These are phyloP conservation scores for Troilus luridus DNA, from an alignment of 2,888 invertebrate genomes.

Conservation along the genomic window DNA sequence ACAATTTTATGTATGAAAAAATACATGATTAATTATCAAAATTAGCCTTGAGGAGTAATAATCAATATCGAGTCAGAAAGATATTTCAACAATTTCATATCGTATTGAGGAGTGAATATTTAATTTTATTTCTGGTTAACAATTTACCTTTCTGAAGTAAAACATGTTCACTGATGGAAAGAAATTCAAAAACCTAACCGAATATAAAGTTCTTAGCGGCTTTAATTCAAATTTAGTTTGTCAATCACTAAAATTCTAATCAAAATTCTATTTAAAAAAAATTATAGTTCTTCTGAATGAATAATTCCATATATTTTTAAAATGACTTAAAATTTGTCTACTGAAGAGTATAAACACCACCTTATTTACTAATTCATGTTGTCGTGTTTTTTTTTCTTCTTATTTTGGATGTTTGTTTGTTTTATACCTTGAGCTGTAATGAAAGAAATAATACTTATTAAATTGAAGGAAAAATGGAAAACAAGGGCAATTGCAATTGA, in stretches of 20 bases:
- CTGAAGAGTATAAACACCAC: no score
- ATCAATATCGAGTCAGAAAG: background rate
- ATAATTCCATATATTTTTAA: background rate
- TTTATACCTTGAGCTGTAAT: background rate
- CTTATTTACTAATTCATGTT: background rate
- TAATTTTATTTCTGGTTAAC: background rate
- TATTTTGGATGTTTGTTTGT: background rate
- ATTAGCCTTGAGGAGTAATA: background rate
- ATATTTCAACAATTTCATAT: background rate
- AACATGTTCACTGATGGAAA: background rate
- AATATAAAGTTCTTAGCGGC: no score
- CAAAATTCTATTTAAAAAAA: background rate
- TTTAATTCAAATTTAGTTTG: background rate
- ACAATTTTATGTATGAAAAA: background rate
- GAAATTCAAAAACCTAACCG: background rate
- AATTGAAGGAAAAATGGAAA: background rate
- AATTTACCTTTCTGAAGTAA: background rate
- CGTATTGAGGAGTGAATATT: background rate
- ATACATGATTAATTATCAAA: background rate
- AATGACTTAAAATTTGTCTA: background rate
- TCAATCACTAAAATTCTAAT: background rate
- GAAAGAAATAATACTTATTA: background rate
- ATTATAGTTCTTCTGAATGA: no score
- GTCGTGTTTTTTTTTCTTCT: background rate
- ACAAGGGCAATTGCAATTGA: background rate